A percentile compares a stretch with the other conserved stretches of the same genome.
Evolutionary conservation across 2,888 invertebrate genomes (phyloP).

Genomic region (Epinotia bilunana): DNA sequence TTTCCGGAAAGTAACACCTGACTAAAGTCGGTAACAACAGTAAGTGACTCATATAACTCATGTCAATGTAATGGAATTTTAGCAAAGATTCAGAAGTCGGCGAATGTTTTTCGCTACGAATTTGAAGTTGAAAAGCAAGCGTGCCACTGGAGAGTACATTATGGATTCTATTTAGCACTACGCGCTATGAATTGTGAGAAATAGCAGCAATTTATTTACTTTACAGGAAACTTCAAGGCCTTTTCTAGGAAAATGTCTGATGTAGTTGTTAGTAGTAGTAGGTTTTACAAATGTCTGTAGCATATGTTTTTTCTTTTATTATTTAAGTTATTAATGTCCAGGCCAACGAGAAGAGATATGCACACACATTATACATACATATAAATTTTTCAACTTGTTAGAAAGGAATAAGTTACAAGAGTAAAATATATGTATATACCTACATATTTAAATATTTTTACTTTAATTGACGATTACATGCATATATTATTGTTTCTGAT

Average conservation of each 20-base stretch:
- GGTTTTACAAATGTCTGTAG: no score
- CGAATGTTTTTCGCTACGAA: constrained; percentile 26
- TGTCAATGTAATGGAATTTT: constrained; percentile 23
- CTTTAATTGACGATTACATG: no score
- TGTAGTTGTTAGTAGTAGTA: background rate
- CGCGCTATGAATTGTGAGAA: constrained; percentile 37
- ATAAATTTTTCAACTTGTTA: no score
- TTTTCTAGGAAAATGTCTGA: constrained; percentile 20
- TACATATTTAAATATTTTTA: no score
- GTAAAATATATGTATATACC: no score
- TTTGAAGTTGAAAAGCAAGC: constrained; percentile 5
- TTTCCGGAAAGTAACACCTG: constrained; percentile 43
- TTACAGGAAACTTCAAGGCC: constrained; percentile 33
- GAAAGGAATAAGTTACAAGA: no score
- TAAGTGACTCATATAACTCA: constrained; percentile 33
- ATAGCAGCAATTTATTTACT: constrained; percentile 37
- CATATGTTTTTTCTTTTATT: background rate
- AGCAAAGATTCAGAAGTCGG: background rate
- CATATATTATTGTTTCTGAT: no score
- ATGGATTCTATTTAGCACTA: constrained; percentile 35
- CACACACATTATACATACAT: no score
- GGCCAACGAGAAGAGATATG: background rate
- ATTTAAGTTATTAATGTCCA: background rate
- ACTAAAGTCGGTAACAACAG: constrained; percentile 22
- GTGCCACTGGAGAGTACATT: constrained; percentile 27